Base-by-base conservation (phyloP, 35 echinoderm and acorn worm species). In the Apostichopus japonicus region DNA sequence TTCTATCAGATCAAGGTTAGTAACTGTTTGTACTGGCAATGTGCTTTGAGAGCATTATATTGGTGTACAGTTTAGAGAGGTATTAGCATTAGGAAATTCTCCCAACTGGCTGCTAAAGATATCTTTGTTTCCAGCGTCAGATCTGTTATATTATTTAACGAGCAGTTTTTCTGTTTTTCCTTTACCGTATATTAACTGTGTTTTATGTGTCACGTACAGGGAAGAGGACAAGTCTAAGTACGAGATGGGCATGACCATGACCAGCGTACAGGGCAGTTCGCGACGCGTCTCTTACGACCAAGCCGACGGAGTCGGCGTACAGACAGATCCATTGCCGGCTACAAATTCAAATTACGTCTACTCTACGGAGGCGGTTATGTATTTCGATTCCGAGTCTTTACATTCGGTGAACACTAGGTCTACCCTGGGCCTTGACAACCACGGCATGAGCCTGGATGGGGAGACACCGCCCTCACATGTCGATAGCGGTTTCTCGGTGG, bases 401-500 rank as follows among this genome's bases (percentile, higher is more conserved):
- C 79, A 55, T 33, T 83, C 79, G 9, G 54, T 11, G 9, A 23
- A 10, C 44, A 15, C 71, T 75, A 19, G 13, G 71, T 84, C 81
- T 1, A 2, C 57, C 8, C 4, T 6, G 16, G 81, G 81, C 23
- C 21, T 7, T n/a, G 81, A 84, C 55, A 84, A 84, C 54, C 23
- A 57, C 17, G 80, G 4, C 2, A 55, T 53, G 80, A 84, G 15
- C 13, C 17, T 59, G 56, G 71, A 75, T 6, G 7, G 71, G 5
- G 71, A 75, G 6, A 75, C 11, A 23, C 11, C 71, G 71, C 71
- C 71, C 5, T 84, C 81, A 53, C 81, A 57, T 51, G 54, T 84
- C 5, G 81, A 84, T 51, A 84, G 81, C 56, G 81, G 81, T 21
- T 21, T 84, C 56, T 84, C 81, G 4, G 54, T 58, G 15, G 51